Conservation (phyloP, 2,113 vertebrate species). For the Dicerorhinus sumatrensis region DNA sequence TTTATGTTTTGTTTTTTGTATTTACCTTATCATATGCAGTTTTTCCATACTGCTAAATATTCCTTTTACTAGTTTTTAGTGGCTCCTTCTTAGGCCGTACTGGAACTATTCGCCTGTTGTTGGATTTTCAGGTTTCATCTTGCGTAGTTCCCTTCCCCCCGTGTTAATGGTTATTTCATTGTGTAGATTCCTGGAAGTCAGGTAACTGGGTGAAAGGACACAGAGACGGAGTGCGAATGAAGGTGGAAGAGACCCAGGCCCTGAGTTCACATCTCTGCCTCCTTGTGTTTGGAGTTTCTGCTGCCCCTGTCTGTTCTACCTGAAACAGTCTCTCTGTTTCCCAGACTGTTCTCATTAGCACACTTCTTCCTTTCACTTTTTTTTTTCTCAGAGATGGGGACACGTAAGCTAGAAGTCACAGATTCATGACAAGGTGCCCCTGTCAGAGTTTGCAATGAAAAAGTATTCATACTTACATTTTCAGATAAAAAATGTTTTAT, state of each 20-base stretch:
- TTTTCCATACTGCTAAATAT: background rate
- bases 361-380: background rate
- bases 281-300: background rate
- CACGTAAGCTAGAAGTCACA: background rate
- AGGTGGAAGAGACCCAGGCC: background rate
- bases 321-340: background rate
- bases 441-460: background rate
- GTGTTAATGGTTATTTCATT: fast-evolving
- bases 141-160: background rate
- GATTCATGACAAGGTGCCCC: background rate
- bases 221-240: background rate
- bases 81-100: background rate
- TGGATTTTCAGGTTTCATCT: background rate
- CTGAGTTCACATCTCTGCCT: background rate
- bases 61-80: background rate
- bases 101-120: too few species aligned
- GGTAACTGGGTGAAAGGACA: background rate
- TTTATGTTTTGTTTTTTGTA: background rate
- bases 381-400: background rate
- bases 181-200: background rate
- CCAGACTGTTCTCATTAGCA: too few species aligned
- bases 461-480: background rate
- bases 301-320: background rate
- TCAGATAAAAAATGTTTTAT: background rate
- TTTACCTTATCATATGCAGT: background rate